phyloP scores from a whole-genome alignment of 1,140 invertebrate genomes.

The Scaptodrosophila lebanonensis region DNA sequence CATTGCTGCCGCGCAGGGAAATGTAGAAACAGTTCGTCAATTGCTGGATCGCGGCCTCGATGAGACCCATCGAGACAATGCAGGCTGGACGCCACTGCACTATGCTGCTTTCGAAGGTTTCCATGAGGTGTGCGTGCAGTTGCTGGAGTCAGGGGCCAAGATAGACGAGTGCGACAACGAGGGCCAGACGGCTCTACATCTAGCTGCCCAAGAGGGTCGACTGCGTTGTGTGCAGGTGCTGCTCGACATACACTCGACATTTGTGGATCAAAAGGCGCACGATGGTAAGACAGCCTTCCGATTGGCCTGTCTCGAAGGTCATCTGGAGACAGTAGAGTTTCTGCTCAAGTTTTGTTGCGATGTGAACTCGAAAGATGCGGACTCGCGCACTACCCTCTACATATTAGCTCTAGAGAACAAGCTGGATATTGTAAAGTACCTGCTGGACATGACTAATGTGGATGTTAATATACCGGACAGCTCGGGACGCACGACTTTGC shows the following conservation, averaged over 20 bases:
- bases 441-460: conserved; percentile 87
- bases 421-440: conserved; percentile 88
- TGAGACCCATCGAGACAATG: conserved; percentile 93
- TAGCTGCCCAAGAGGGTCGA: conserved; percentile 92
- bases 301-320: conserved; percentile 80
- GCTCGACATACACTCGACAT: conserved; percentile 67
- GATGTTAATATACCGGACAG: conserved; percentile 92
- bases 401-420: conserved; percentile 94
- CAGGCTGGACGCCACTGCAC: conserved; percentile 95
- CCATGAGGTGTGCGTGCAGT: conserved; percentile 89
- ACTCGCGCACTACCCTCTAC: conserved; percentile 94
- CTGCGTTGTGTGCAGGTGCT: conserved; percentile 67
- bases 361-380: conserved; percentile 93
- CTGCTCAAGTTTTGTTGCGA: conserved; percentile 88
- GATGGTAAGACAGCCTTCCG: conserved; percentile 96
- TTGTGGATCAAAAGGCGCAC: conserved; percentile 91
- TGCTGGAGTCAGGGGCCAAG: conserved; percentile 94
- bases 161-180: conserved; percentile 96
- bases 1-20: conserved; percentile 92
- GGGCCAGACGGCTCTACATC: conserved; percentile 92
- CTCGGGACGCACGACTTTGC: conserved; percentile 93
- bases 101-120: conserved; percentile 96
- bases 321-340: conserved; percentile 88
- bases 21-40: conserved; percentile 90
- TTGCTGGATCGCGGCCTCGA: conserved; percentile 93